Conservation (phyloP, 2,113 vertebrate species). For the Alectura lathami region DNA sequence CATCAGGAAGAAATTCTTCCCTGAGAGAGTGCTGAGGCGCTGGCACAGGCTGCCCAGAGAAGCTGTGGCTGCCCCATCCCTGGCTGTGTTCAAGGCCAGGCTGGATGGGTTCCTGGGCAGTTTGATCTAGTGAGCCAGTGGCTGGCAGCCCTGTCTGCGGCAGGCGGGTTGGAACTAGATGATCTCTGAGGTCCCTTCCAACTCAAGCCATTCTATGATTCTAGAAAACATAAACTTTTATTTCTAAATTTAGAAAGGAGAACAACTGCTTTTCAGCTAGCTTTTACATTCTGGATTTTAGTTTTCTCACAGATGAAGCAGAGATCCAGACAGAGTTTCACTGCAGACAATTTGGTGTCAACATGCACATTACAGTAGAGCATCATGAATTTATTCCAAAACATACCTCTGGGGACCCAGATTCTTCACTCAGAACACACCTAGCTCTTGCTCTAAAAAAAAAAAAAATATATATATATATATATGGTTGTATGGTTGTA, state of each 20-base stretch:
- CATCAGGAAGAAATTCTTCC: no score
- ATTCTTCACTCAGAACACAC: not conserved
- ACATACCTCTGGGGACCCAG: not conserved
- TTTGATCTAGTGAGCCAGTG: no score
- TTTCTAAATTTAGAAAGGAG: not conserved
- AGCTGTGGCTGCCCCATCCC: no score
- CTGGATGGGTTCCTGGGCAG: no score
- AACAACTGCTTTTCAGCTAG: not conserved
- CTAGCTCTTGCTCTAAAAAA: not conserved
- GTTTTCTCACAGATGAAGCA: constrained; percentile 5
- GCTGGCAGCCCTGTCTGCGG: no score
- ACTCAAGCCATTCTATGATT: no score
- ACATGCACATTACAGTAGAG: not conserved
- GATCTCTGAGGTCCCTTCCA: no score
- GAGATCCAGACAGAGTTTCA: not conserved
- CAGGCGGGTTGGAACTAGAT: no score
- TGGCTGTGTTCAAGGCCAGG: no score
- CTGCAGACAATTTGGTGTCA: not conserved
- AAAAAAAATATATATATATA: no score
- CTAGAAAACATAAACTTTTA: fast-evolving
- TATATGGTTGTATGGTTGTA: not conserved
- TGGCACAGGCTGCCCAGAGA: no score
- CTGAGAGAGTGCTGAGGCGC: no score
- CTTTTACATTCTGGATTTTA: not conserved
- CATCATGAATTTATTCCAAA: constrained; percentile 5